Evolutionary conservation across 2,113 vertebrate species (phyloP).

Genomic region (Pelvicachromis taeniatus): DNA sequence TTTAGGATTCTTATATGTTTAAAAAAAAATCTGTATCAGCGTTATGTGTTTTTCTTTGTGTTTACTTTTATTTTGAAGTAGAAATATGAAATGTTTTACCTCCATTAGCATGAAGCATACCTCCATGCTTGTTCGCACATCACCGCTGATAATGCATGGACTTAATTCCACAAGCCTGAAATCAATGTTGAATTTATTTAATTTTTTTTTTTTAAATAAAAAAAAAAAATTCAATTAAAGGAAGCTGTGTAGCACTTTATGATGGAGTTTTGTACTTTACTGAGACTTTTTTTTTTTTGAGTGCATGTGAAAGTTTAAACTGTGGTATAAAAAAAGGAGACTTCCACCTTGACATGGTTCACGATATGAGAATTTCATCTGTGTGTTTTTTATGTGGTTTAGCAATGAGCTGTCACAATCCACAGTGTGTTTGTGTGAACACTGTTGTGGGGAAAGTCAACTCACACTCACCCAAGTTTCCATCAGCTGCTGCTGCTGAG

Average conservation of each 20-base stretch:
- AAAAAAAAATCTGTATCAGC: not conserved
- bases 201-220: not conserved
- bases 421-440: not conserved
- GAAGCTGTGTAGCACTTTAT: not conserved
- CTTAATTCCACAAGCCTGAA: not conserved
- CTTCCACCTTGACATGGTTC: not conserved
- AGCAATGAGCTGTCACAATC: not conserved
- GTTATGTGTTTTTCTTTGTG: not conserved
- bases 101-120: too few species aligned
- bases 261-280: not conserved
- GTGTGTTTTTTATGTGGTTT: not conserved
- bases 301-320: not conserved
- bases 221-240: not conserved
- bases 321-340: not conserved
- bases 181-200: not conserved
- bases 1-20: not conserved
- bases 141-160: not conserved
- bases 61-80: not conserved
- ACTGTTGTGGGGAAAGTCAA: not conserved
- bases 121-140: not conserved
- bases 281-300: not conserved
- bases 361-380: not conserved
- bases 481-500: constrained; percentile 56
- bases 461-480: constrained; percentile 39
- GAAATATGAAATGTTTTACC: not conserved